Evolutionary conservation across 2,888 invertebrate genomes (phyloP).

Genomic region (Tinea semifulvella): DNA sequence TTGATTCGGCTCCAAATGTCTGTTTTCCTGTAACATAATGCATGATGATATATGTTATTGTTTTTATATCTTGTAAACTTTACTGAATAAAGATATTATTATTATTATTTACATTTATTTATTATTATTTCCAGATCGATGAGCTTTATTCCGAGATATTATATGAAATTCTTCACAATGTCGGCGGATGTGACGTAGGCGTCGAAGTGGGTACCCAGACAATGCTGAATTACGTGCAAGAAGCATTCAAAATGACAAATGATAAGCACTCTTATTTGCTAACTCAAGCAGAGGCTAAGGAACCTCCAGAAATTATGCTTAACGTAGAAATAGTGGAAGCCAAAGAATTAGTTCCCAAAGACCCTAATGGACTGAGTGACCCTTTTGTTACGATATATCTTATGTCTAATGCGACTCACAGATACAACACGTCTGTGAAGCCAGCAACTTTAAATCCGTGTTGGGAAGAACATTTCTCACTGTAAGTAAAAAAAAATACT

Average conservation of each 20-base stretch:
- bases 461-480: constrained; percentile 98
- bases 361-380: constrained; percentile 94
- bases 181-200: constrained; percentile 81
- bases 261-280: constrained; percentile 78
- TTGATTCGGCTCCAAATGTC: too few species aligned
- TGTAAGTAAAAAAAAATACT: too few species aligned
- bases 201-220: constrained; percentile 74
- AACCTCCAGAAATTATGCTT: constrained; percentile 84
- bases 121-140: constrained; percentile 77
- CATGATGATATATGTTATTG: too few species aligned
- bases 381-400: constrained; percentile 95
- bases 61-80: too few species aligned
- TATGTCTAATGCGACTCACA: constrained; percentile 77
- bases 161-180: constrained; percentile 84
- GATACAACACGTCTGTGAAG: constrained; percentile 93
- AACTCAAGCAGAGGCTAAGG: constrained; percentile 77
- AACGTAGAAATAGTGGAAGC: constrained; percentile 89
- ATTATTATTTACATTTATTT: too few species aligned
- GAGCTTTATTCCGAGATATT: constrained; percentile 86
- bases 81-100: too few species aligned
- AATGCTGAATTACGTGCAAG: constrained; percentile 79
- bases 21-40: too few species aligned
- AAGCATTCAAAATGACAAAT: constrained; percentile 79
- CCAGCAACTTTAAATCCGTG: constrained; percentile 86
- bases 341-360: constrained; percentile 84